phyloP scores from a whole-genome alignment of 2,797 vertebrate species.

The Siniperca obscura region DNA sequence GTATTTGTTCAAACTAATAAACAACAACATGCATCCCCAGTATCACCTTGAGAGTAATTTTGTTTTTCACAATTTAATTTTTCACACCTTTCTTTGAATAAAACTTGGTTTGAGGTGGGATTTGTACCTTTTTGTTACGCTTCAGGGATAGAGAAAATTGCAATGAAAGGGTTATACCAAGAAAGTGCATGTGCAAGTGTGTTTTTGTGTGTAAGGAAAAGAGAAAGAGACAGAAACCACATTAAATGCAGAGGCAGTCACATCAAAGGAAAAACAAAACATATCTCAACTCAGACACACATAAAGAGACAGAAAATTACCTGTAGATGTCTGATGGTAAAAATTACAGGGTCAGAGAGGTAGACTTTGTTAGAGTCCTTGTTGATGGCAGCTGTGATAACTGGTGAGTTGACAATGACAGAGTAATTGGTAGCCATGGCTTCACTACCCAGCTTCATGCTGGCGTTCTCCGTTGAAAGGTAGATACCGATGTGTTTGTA shows the following conservation, averaged over 20 bases:
- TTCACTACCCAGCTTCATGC: slow-evolving; percentile 94
- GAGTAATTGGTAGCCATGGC: slow-evolving; percentile 96
- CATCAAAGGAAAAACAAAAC: slow-evolving; percentile 38
- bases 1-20: slow-evolving; percentile 63
- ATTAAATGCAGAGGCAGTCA: slow-evolving; percentile 30
- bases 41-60: slow-evolving; percentile 32
- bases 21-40: slow-evolving; percentile 36
- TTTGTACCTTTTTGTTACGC: slow-evolving; percentile 34
- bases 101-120: slow-evolving; percentile 32
- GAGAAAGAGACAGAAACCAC: slow-evolving; percentile 21
- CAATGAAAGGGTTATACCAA: slow-evolving; percentile 47
- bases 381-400: slow-evolving; percentile 98
- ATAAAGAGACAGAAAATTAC: slow-evolving; percentile 76
- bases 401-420: slow-evolving; percentile 96
- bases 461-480: slow-evolving; percentile 97
- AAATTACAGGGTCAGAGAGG: slow-evolving; percentile 96
- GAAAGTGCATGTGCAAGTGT: slow-evolving; percentile 18
- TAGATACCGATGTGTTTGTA: slow-evolving; percentile 97
- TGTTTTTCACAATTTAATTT: slow-evolving; percentile 38
- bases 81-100: slow-evolving; percentile 39
- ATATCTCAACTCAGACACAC: slow-evolving; percentile 1
- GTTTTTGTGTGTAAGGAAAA: slow-evolving; percentile 15
- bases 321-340: slow-evolving; percentile 96
- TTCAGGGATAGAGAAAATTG: slow-evolving; percentile 34
- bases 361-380: slow-evolving; percentile 99